Percentiles rank a stretch among this genome's conserved stretches.
phyloP scores from a whole-genome alignment of 1,140 invertebrate species.

The Ganaspis sp. region DNA sequence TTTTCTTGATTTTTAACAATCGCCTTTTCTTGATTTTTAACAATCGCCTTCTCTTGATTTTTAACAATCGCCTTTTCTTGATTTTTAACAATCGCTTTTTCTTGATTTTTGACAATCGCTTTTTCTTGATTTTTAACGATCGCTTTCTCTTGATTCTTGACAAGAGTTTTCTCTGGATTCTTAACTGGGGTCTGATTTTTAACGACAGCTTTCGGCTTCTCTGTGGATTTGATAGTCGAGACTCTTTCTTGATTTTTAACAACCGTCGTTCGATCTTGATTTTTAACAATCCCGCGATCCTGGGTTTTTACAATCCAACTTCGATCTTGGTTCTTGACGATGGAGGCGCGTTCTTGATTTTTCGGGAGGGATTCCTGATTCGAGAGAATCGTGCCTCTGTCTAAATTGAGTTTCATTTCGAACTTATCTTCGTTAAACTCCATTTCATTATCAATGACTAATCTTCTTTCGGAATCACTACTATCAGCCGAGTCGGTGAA shows the following conservation, averaged over 20 bases:
- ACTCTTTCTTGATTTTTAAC: too few relatives aligned
- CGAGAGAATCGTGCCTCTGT: not conserved
- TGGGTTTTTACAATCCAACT: too few relatives aligned
- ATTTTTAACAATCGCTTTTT: not conserved
- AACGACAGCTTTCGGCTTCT: too few relatives aligned
- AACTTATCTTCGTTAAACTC: conserved; percentile 65
- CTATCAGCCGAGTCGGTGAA: conserved; percentile 80
- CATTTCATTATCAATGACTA: conserved; percentile 77
- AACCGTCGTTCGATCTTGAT: too few relatives aligned
- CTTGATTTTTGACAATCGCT: conserved; percentile 32
- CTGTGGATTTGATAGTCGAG: too few relatives aligned
- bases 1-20: too few relatives aligned
- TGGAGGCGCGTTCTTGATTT: not conserved
- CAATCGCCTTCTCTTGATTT: not conserved
- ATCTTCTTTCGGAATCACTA: conserved; percentile 84
- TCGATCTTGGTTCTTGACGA: not conserved
- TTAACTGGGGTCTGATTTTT: too few relatives aligned
- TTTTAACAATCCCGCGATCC: not conserved
- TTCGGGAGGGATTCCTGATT: not conserved
- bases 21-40: too few relatives aligned
- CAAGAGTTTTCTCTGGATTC: too few relatives aligned
- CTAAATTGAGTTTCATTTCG: conserved; percentile 39
- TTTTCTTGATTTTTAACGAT: not conserved
- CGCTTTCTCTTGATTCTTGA: not conserved
- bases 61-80: not conserved